These are phyloP conservation scores for Tokudaia tokunoshimensis DNA, from an alignment of 2,797 vertebrate genomes.

Conservation along the genomic window DNA sequence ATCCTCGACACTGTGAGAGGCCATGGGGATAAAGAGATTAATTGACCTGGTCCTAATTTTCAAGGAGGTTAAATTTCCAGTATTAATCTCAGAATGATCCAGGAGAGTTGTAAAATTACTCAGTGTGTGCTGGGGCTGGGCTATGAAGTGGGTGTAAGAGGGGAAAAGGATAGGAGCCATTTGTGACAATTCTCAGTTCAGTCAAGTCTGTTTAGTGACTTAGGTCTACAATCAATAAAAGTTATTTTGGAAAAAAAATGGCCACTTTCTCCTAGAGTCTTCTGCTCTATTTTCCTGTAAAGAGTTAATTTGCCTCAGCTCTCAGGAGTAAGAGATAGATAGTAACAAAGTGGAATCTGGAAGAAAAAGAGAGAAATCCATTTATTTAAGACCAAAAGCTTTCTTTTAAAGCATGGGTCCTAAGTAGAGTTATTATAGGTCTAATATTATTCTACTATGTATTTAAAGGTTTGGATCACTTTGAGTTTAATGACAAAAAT, in stretches of 20 bases:
- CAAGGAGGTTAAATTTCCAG: neutral
- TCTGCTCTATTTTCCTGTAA: conserved; percentile 34
- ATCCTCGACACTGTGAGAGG: conserved; percentile 14
- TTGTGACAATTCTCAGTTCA: conserved; percentile 35
- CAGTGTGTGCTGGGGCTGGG: neutral
- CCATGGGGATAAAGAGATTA: conserved; percentile 36
- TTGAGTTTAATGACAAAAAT: conserved; percentile 74
- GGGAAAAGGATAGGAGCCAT: neutral
- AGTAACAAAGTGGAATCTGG: conserved; percentile 50
- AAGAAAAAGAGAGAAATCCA: conserved; percentile 55
- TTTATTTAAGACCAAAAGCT: conserved; percentile 67
- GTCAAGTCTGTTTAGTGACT: conserved; percentile 46
- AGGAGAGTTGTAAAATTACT: conserved; percentile 8
- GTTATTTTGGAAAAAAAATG: conserved; percentile 56
- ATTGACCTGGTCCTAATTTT: conserved; percentile 34
- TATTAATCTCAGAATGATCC: conserved; percentile 23
- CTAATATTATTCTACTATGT: conserved; percentile 63
- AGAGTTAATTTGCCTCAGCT: conserved; percentile 64
- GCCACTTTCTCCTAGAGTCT: conserved; percentile 33
- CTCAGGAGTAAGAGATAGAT: conserved; percentile 36
- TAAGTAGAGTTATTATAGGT: conserved; percentile 61
- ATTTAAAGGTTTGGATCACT: conserved; percentile 74
- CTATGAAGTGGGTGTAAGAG: neutral
- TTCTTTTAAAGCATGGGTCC: conserved; percentile 46
- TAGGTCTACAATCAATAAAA: conserved; percentile 26